Percentiles rank a stretch among this genome's conserved stretches.
Conservation (phyloP, 2,113 vertebrate species). For the Heterotis niloticus region DNA sequence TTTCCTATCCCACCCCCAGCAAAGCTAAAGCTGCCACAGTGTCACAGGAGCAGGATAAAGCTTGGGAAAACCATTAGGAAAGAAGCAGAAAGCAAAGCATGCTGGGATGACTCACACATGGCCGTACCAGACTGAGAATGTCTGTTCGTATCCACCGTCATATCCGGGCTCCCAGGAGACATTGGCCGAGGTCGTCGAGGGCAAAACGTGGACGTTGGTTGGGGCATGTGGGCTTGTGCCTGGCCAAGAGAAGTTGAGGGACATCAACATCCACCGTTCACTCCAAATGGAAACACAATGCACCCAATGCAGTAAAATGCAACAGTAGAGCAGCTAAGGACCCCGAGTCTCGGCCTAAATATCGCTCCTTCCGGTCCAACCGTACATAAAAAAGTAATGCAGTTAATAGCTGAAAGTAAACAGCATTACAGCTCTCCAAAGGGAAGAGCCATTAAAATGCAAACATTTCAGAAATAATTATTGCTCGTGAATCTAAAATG, state of each 20-base stretch:
- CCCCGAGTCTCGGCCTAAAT: no score
- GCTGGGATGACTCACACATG: slow-evolving; percentile 99
- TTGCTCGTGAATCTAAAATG: neutral
- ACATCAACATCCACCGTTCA: neutral
- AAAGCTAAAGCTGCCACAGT: slow-evolving; percentile 14
- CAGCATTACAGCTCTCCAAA: neutral
- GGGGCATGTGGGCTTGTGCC: slow-evolving; percentile 97
- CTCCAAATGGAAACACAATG: neutral
- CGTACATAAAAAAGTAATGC: no score
- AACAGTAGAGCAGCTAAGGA: no score
- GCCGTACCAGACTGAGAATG: slow-evolving; percentile 99
- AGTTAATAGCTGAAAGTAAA: no score
- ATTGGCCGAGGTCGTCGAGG: slow-evolving; percentile 90
- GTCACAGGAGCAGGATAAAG: slow-evolving; percentile 42
- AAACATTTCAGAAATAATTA: slow-evolving; percentile 7
- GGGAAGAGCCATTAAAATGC: neutral
- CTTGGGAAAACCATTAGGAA: slow-evolving; percentile 50
- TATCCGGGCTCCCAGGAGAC: slow-evolving; percentile 93
- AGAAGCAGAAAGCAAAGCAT: slow-evolving; percentile 97
- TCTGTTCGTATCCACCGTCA: slow-evolving; percentile 95
- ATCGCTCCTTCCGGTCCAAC: no score
- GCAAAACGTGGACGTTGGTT: slow-evolving; percentile 74
- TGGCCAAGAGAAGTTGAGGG: slow-evolving; percentile 41
- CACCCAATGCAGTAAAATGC: no score
- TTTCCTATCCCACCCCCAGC: neutral